Percentiles rank a stretch among this genome's conserved stretches.
Evolutionary conservation across 2,113 vertebrate species (phyloP).

Genomic region (Pachycephala philippinensis): DNA sequence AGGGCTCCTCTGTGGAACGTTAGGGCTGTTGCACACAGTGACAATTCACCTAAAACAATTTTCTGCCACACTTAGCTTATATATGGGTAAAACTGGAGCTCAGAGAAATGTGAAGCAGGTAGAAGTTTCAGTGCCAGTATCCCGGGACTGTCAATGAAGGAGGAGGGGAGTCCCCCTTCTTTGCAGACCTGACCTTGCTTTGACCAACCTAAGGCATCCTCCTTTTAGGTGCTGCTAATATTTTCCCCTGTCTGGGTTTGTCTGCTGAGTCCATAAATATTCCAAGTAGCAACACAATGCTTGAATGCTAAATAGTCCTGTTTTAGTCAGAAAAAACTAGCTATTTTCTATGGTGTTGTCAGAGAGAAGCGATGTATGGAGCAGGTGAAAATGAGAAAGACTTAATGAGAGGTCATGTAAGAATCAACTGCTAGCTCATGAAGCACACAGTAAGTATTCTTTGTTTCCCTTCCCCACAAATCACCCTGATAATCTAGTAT

Average conservation of each 20-base stretch:
- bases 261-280: not conserved
- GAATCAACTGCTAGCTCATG: not conserved
- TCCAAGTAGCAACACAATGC: not conserved
- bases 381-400: not conserved
- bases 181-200: not conserved
- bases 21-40: not conserved
- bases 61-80: not conserved
- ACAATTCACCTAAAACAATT: not conserved
- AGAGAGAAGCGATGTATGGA: not conserved
- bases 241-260: not conserved
- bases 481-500: not conserved
- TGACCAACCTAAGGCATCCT: not conserved
- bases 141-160: not conserved
- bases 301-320: not conserved
- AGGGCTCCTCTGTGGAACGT: not conserved
- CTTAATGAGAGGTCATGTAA: not conserved
- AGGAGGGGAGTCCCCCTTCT: rapidly evolving
- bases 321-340: not conserved
- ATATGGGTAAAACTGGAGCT: not conserved
- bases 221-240: not conserved
- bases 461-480: not conserved
- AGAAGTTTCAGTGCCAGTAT: not conserved
- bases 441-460: not conserved
- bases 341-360: not conserved
- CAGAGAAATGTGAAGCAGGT: not conserved